Base-by-base conservation (phyloP, 2,797 vertebrate genomes). In the Halcyon badia region DNA sequence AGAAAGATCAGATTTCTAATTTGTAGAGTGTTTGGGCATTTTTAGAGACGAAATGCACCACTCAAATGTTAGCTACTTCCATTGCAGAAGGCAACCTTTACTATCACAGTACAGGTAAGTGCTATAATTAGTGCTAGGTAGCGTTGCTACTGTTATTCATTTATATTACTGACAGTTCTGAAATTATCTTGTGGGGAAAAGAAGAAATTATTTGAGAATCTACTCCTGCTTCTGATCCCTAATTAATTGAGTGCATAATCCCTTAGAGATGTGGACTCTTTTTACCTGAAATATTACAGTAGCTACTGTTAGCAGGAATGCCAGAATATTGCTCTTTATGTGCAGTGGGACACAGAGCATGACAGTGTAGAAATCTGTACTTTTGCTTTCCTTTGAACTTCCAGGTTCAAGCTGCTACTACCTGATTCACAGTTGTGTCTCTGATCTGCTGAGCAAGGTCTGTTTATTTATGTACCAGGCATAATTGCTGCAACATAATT, bases 121-220 rank as follows among this genome's bases (percentile, higher is more conserved):
- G 60, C 49, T 91, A 30, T 91, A 94, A 94, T 92, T 92, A 89
- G 31, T 21, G 52, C 20, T 65, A 91, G 89, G 87, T 14, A 95
- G 8, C 0, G 0, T 39, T 94, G 41, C 46, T 64, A 42, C 52
- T 6, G 33, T 83, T 92, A 73, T 57, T 79, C 52, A 91, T 90
- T 92, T 89, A 37, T 91, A 94, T 77, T 85, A 85, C 64, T 73
- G 84, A 42, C 71, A 87, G 64, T 77, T 92, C 52, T 83, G 70
- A 95, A 96, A 92, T 87, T 64, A 73, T 64, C 81, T 84, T 56
- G 44, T 2, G 4, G 51, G 62, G 35, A 66, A 92, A 81, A 46
- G 48, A 58, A 92, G 78, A 94, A 90, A 84, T 82, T 82, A 76
- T 84, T 91, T 82, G 77, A 93, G 54, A 76, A 87, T 5, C 4